Evolutionary conservation across 2,113 vertebrate genomes (phyloP).

Genomic region (Prinia subflava): DNA sequence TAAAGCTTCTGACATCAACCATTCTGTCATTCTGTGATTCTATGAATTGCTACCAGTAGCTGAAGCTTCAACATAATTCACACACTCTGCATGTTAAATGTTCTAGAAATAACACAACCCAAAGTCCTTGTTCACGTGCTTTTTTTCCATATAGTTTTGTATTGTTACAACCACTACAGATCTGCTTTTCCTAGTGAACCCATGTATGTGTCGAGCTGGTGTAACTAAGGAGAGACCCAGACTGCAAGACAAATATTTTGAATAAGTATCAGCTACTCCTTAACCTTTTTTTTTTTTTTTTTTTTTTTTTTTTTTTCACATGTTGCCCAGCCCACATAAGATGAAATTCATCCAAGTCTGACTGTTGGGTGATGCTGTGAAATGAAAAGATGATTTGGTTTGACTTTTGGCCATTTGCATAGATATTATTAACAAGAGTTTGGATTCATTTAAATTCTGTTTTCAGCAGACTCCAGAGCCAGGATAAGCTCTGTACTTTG

Average conservation of each 20-base stretch:
- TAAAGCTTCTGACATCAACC: neutral
- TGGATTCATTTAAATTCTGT: neutral
- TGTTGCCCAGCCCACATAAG: neutral
- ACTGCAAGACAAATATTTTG: neutral
- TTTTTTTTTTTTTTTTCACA: neutral
- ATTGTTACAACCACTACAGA: neutral
- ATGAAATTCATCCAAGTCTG: neutral
- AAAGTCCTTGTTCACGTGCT: neutral
- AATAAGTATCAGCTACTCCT: neutral
- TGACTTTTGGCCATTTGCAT: neutral
- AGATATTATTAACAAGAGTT: neutral
- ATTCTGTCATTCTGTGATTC: neutral
- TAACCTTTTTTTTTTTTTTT: neutral
- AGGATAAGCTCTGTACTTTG: neutral
- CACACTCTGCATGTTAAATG: neutral
- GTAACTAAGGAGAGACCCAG: neutral
- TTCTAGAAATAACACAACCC: neutral
- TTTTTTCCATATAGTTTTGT: neutral
- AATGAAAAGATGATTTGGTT: neutral
- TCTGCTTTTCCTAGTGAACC: neutral
- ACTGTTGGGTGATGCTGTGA: neutral
- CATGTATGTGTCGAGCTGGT: rapidly evolving
- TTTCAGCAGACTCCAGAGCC: neutral
- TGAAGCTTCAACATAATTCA: neutral
- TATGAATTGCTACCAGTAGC: neutral